Evolutionary conservation across 2,113 vertebrate genomes (phyloP).

Genomic region (Tachysurus fulvidraco): DNA sequence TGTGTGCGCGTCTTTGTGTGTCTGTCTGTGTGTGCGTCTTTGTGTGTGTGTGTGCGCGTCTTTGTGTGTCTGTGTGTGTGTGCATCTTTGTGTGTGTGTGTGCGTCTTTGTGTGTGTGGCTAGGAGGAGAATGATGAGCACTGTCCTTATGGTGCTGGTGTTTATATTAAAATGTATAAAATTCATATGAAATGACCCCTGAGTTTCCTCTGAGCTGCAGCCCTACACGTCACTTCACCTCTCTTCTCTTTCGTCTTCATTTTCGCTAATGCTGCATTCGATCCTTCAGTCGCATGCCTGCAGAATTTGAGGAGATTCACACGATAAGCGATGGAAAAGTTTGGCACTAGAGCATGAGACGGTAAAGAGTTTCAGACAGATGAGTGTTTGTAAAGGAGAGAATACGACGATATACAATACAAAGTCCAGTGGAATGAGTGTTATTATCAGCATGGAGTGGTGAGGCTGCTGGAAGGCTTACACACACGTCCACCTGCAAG

Average conservation of each 20-base stretch:
- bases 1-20: no score
- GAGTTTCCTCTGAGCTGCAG: neutral
- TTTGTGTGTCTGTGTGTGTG: no score
- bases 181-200: no score
- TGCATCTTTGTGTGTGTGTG: no score
- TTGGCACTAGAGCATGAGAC: neutral
- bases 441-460: neutral
- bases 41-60: no score
- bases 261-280: neutral
- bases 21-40: no score
- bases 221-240: constrained; percentile 28
- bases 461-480: constrained; percentile 6
- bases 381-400: neutral
- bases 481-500: constrained; percentile 58
- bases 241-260: constrained; percentile 2
- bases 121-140: no score
- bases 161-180: no score
- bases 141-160: no score
- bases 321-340: neutral
- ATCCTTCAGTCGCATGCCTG: constrained; percentile 1
- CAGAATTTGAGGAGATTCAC: neutral
- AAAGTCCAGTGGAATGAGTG: neutral
- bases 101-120: no score
- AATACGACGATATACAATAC: neutral
- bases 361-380: neutral